Evolutionary conservation across 2,888 invertebrate genomes (phyloP).

Genomic region (Villa cingulata): DNA sequence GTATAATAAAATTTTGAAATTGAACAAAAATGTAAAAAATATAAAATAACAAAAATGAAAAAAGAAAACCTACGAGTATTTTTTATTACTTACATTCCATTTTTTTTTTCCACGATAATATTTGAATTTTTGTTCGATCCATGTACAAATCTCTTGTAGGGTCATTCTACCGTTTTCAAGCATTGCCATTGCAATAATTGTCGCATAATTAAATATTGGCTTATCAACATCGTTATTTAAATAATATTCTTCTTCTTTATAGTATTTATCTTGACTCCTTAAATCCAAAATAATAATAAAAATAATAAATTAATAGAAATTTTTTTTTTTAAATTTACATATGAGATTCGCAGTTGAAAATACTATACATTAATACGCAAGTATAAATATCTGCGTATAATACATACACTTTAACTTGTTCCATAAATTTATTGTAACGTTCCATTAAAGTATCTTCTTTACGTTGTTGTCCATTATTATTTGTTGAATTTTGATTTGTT

Average conservation of each 20-base stretch:
- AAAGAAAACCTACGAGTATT: neutral
- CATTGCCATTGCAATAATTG: conserved; percentile 37
- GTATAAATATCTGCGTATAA: too few relatives aligned
- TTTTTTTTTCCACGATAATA: conserved; percentile 33
- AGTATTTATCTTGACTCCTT: conserved; percentile 27
- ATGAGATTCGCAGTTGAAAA: neutral
- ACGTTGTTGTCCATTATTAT: conserved; percentile 1
- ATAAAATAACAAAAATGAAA: neutral
- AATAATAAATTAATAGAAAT: neutral
- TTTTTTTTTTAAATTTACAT: neutral
- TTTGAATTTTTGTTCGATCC: conserved; percentile 34
- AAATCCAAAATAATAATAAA: neutral
- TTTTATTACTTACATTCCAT: conserved; percentile 31
- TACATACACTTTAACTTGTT: conserved; percentile 29
- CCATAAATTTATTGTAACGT: conserved; percentile 30
- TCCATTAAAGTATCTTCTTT: conserved; percentile 28
- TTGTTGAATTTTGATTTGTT: neutral
- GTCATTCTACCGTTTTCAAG: conserved; percentile 32
- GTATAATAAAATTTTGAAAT: too few relatives aligned
- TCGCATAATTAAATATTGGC: conserved; percentile 35
- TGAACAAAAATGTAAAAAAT: conserved; percentile 6
- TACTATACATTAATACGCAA: neutral
- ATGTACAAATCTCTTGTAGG: conserved; percentile 32
- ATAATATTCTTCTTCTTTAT: conserved; percentile 24
- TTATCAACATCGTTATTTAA: conserved; percentile 27